These are phyloP conservation scores for Onychomys leucogaster DNA, from an alignment of 2,797 vertebrate species.

Conservation along the genomic window DNA sequence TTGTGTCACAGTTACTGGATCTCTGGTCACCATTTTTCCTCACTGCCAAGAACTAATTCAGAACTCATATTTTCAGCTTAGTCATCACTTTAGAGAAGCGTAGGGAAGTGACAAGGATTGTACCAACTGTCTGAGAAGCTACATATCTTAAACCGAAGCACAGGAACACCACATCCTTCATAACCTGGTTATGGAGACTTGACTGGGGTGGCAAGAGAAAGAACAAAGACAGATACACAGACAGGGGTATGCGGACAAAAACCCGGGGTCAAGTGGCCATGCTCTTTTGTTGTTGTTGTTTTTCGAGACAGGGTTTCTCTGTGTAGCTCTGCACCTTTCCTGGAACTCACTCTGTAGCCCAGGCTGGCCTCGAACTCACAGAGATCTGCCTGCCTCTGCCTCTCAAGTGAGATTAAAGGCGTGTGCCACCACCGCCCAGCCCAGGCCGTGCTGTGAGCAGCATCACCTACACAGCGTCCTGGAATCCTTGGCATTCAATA, in stretches of 20 bases:
- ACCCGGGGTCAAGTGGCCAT: neutral
- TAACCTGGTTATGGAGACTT: neutral
- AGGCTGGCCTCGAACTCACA: too few relatives aligned
- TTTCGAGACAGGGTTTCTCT: too few relatives aligned
- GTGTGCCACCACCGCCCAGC: too few relatives aligned
- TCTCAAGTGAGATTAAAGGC: too few relatives aligned
- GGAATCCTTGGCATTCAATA: neutral
- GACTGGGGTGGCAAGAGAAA: neutral
- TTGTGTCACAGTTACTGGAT: neutral
- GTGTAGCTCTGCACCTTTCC: too few relatives aligned
- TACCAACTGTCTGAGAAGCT: neutral
- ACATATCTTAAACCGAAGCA: slow-evolving; percentile 1
- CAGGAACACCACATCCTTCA: neutral
- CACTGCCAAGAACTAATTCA: neutral
- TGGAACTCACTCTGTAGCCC: too few relatives aligned
- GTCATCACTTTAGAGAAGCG: neutral
- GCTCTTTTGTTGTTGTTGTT: too few relatives aligned
- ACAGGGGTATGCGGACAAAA: neutral
- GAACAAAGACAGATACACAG: neutral
- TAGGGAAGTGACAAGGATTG: neutral
- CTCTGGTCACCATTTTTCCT: neutral
- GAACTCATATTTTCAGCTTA: neutral
- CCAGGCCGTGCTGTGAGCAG: neutral
- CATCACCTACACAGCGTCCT: neutral
- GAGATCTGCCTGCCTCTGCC: too few relatives aligned